These are phyloP conservation scores for Stenodema calcarata DNA, from an alignment of 2,888 invertebrate species.

Conservation along the genomic window DNA sequence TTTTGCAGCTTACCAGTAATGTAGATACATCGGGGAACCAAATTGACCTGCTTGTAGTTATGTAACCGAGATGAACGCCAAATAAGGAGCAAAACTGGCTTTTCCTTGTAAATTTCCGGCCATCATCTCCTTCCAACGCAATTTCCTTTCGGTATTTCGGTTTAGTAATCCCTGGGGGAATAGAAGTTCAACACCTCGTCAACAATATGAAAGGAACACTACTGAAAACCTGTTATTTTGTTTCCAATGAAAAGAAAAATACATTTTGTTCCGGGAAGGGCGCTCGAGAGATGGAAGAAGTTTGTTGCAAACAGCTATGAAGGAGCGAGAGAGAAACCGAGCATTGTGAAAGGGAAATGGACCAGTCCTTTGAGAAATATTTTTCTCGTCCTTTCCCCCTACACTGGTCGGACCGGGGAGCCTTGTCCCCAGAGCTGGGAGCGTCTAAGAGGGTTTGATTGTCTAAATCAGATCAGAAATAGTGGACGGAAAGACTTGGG, in stretches of 20 bases:
- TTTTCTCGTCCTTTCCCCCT: slow-evolving; percentile 13
- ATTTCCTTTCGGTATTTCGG: background rate
- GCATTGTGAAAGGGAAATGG: slow-evolving; percentile 41
- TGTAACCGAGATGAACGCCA: no score
- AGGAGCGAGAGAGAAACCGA: background rate
- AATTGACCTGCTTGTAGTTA: no score
- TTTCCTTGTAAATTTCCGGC: no score
- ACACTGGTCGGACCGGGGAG: background rate
- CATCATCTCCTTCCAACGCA: no score
- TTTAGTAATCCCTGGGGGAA: background rate
- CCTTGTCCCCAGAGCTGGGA: slow-evolving; percentile 27
- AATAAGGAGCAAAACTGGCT: no score
- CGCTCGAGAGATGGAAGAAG: slow-evolving; percentile 16
- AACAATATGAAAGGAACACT: background rate
- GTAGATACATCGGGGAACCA: no score
- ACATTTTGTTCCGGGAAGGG: background rate
- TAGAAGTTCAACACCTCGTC: background rate
- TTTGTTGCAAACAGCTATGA: slow-evolving; percentile 44
- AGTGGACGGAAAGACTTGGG: slow-evolving; percentile 37
- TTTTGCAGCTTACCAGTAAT: no score
- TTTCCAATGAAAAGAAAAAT: background rate
- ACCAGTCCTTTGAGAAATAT: slow-evolving; percentile 44
- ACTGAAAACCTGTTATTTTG: slow-evolving; percentile 35
- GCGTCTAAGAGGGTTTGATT: slow-evolving; percentile 53
- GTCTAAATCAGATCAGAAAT: slow-evolving; percentile 54